Percentiles rank a stretch among this genome's conserved stretches.
Conservation (phyloP, 2,113 vertebrate genomes). For the Diphyllodes magnificus region DNA sequence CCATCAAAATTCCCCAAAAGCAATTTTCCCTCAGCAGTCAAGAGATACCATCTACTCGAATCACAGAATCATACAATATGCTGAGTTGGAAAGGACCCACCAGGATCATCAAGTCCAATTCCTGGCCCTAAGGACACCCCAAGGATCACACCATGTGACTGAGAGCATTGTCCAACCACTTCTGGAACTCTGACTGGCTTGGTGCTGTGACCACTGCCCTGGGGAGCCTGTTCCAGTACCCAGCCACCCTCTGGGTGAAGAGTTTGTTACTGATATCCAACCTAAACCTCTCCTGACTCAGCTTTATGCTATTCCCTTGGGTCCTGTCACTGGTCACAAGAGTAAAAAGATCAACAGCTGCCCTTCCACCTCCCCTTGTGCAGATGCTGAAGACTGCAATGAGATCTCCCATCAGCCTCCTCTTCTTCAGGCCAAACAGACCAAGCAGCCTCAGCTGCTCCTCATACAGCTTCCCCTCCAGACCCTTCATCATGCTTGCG, state of each 20-base stretch:
- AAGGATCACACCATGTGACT: background rate
- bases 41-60: background rate
- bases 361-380: background rate
- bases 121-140: background rate
- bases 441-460: background rate
- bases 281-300: background rate
- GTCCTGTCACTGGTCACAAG: background rate
- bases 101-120: background rate
- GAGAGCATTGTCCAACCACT: background rate
- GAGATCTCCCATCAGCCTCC: background rate
- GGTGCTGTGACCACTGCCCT: background rate
- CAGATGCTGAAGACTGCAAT: background rate
- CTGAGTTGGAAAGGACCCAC: background rate
- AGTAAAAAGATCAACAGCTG: background rate
- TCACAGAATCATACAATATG: background rate
- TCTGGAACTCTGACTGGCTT: background rate
- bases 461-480: background rate
- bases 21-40: background rate
- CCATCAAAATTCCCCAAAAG: background rate
- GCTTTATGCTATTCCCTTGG: background rate
- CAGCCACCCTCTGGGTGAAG: fast-evolving
- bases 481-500: background rate
- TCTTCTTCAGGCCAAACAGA: background rate
- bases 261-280: background rate
- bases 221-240: background rate